Base-by-base conservation (phyloP, 2,888 invertebrate genomes). In the Heliconius sara region DNA sequence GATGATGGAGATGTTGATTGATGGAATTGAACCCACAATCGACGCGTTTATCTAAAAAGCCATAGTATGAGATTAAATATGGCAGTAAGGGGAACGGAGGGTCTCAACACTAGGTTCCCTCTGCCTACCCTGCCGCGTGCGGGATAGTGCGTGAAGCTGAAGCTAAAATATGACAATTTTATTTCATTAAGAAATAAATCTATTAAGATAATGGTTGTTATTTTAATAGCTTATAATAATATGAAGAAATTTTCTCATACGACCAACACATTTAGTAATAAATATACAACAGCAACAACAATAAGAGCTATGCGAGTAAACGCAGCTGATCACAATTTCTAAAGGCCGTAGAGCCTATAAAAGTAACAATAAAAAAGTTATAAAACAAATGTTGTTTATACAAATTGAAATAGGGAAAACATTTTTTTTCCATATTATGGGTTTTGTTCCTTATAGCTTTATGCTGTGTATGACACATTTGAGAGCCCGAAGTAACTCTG, bases 271-370 rank as follows among this genome's bases (percentile, higher is more conserved):
- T 65, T 43, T 22, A 43, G 75, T 75, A 65, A 75, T 47, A 75
- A 65, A 75, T 75, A 63, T 74, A 47, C 43, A 25, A 22, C 65
- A 75, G 63, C 65, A 75, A 65, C 65, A 75, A 75, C 43, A 75
- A 75, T 27, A 65, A 43, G 25, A 65, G 75, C 27, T 65, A 27
- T 75, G 43, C 47, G 65, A 75, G 63, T 47, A 43, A 75, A 65
- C 39, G 60, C 75, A 79, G 78, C 78, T 79, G 78, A 75, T 79
- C 78, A 79, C 63, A 79, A 74, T 79, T 75, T 63, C 60, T 63
- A 68, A 78, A 34, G 68, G 22, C 66, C 74, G 63, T 79, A 75
- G 68, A 74, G 74, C 19, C 72, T 60, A 60, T 63, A 68, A 75
- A 75, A 75, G 74, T 60, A 34, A 79, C 78, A 79, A 75, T 79